Base-by-base conservation (phyloP, 2,113 vertebrate species). In the Galeopterus variegatus region DNA sequence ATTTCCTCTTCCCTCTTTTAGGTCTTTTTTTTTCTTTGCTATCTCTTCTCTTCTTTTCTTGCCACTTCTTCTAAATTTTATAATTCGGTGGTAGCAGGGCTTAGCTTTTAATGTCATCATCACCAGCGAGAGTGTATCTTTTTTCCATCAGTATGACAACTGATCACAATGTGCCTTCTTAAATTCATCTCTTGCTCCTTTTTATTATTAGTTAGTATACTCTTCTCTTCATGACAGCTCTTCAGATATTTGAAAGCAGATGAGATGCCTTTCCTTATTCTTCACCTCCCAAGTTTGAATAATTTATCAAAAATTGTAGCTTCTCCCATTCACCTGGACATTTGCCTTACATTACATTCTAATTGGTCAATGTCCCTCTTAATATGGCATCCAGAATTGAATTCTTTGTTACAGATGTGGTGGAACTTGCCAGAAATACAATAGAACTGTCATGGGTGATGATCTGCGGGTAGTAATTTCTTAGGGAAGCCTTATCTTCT, bases 221-320 rank as follows among this genome's bases (percentile, higher is more conserved):
- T 6, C 70, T 62, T 80, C 81, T 94, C 54, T 77, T 45, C 65
- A 52, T 83, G 93, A 86, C 81, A 92, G 60, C 88, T 26, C 76
- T 90, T 96, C 70, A 73, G 88, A 90, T 88, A 94, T 93, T 75
- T 95, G 92, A 98, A 92, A 96, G 88, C 45, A 90, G 88, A 91
- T 88, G 92, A 84, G 94, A 93, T 76, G 41, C 58, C 70, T 96
- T 96, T 79, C 62, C 89, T 92, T 94, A 75, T 87, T 95, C 84
- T 94, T 96, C 72, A 45, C 56, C 84, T 86, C 79, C 82, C 58
- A 77, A 95, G 62, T 86, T 91, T 96, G 93, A 95, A 96, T 97
- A 96, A 97, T 95, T 94, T 95, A 90, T 97, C 70, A 97, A 93
- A 95, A 96, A 93, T 96, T 95, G 93, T 69, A 89, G 52, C 86